These are phyloP conservation scores for Smutsia gigantea DNA, from an alignment of 2,797 vertebrate species.

Conservation along the genomic window DNA sequence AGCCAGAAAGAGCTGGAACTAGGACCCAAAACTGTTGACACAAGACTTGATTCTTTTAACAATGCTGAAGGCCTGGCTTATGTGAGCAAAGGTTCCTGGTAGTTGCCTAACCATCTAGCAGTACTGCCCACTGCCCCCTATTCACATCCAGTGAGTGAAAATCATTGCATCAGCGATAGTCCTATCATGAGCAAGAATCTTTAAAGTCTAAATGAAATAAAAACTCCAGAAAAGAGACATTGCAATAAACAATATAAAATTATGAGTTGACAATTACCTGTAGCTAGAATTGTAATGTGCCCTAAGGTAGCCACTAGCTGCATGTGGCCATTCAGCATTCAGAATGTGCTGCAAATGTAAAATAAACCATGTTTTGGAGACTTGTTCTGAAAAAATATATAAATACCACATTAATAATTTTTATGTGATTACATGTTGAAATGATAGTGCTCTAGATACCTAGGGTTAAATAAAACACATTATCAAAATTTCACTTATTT, in stretches of 20 bases:
- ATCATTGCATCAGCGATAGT: neutral
- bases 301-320: neutral
- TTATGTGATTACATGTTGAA: neutral
- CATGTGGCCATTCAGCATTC: neutral
- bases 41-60: neutral
- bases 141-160: neutral
- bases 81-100: neutral
- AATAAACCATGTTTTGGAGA: neutral
- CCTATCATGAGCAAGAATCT: neutral
- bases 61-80: neutral
- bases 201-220: neutral
- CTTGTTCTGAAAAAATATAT: neutral
- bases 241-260: neutral
- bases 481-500: slow-evolving; percentile 15
- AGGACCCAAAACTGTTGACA: neutral
- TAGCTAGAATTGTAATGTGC: neutral
- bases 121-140: neutral
- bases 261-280: neutral
- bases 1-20: neutral
- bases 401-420: neutral
- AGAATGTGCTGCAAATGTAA: neutral
- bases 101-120: neutral
- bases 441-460: neutral
- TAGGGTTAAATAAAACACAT: neutral
- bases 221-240: neutral